These are phyloP conservation scores for Donacobius atricapilla DNA, from an alignment of 2,113 vertebrate species.

Conservation along the genomic window DNA sequence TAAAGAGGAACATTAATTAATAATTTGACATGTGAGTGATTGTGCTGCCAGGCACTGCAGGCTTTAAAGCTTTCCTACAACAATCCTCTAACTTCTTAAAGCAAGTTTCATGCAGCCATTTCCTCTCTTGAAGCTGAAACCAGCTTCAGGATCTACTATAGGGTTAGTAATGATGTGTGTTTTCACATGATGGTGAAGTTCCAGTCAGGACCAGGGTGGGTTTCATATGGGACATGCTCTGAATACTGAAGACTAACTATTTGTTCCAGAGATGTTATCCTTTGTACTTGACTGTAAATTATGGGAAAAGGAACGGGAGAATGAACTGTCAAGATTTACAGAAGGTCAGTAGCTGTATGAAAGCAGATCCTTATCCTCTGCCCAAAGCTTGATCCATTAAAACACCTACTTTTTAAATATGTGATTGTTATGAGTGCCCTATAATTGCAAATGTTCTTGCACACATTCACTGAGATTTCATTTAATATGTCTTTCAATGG, in stretches of 20 bases:
- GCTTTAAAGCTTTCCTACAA: not conserved
- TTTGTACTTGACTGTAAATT: not conserved
- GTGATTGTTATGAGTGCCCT: not conserved
- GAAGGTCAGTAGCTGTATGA: not conserved
- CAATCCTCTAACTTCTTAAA: not conserved
- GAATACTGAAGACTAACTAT: not conserved
- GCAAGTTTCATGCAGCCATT: not conserved
- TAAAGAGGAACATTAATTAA: not conserved
- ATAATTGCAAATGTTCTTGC: not conserved
- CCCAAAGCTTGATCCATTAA: not conserved
- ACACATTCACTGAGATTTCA: not conserved
- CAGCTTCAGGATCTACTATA: not conserved
- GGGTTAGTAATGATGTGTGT: accelerated
- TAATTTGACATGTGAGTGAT: not conserved
- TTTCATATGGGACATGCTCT: not conserved
- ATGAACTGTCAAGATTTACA: not conserved
- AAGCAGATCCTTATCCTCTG: not conserved
- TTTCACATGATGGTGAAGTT: not conserved
- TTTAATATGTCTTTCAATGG: not conserved
- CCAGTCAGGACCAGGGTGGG: not conserved
- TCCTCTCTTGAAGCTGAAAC: not conserved
- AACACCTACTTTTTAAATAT: not conserved
- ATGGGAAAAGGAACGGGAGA: not conserved
- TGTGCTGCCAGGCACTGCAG: not conserved
- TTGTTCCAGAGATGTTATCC: not conserved